Base-by-base conservation (phyloP, 2,797 vertebrate species). In the Amphiprion clarkii region DNA sequence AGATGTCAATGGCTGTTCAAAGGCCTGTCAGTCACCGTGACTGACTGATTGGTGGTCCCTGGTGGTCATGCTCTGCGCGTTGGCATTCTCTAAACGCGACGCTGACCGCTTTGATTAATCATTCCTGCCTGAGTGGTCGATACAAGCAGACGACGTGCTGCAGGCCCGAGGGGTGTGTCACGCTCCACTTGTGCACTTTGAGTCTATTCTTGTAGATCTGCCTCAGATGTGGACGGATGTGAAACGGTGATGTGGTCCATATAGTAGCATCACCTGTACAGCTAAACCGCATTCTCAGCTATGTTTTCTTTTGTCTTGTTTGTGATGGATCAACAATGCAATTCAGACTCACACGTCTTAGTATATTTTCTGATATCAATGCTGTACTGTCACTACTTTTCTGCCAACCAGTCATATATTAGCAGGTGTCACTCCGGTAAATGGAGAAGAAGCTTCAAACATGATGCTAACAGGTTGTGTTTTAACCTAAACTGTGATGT, bases 21-120 rank as follows among this genome's bases (percentile, higher is more conserved):
- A 55, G 48, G 44, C 61, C 74, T 75, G 88, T 82, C 86, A 82
- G 10, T 90, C 85, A 83, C 4, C 5, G 1, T 72, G 88, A 87
- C 69, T 66, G 85, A 77, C 83, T 77, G 85, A 79, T 76, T 54
- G 73, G 31, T 74, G 61, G 75, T 84, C 83, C 78, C 79, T 25
- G 59, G 61, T 48, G 78, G 69, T 74, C 73, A 53, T 10, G 78
- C 64, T 25, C 33, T 39, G 51, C 13, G 46, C 31, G 29, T 79
- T 58, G 82, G 75, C 86, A 65, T 88, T 85, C 78, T 80, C 44
- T 19, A 33, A 88, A 83, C 10, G 65, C 69, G 70, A 39, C 25
- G 31, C 60, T 60, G 78, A 63, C 74, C 36, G 9, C 1, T 57
- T 56, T 68, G 76, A 87, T 85, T 65, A 81, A 78, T 86, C 74